Percentiles rank a stretch among this genome's conserved stretches.
phyloP scores from a whole-genome alignment of 2,888 invertebrate genomes.

The Orthonychiurus folsomi region DNA sequence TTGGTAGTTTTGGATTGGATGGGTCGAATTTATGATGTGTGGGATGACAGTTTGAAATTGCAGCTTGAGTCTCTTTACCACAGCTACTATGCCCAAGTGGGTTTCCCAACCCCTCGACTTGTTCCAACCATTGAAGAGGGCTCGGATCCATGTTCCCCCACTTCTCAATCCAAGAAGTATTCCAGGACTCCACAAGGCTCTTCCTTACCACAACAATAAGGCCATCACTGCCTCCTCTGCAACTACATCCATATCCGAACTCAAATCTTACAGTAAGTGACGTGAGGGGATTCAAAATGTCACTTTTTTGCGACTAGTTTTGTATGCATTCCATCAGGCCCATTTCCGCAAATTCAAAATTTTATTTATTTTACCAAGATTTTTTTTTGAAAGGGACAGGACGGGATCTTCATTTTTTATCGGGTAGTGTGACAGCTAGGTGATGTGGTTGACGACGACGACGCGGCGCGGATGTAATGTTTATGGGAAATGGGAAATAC shows the following conservation, averaged over 20 bases:
- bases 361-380: background rate
- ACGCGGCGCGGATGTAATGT: too few relatives aligned
- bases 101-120: constrained; percentile 50
- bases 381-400: too few relatives aligned
- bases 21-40: constrained; percentile 19
- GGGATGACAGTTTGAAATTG: constrained; percentile 28
- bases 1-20: too few relatives aligned
- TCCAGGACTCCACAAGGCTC: background rate
- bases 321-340: background rate
- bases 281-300: background rate
- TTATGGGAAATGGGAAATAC: too few relatives aligned
- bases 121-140: constrained; percentile 56
- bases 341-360: background rate
- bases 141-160: constrained; percentile 50
- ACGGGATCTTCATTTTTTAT: too few relatives aligned
- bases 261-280: constrained; percentile 58
- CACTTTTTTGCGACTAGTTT: background rate
- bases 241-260: constrained; percentile 48
- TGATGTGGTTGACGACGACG: too few relatives aligned
- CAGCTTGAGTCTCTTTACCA: constrained; percentile 42
- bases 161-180: background rate
- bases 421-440: too few relatives aligned
- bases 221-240: constrained; percentile 14
- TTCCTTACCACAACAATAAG: background rate
- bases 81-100: constrained; percentile 57